These are phyloP conservation scores for Clytia hemisphaerica DNA, from an alignment of 30 jellyfish, hydroid and myxozoan genomes.

Conservation along the genomic window DNA sequence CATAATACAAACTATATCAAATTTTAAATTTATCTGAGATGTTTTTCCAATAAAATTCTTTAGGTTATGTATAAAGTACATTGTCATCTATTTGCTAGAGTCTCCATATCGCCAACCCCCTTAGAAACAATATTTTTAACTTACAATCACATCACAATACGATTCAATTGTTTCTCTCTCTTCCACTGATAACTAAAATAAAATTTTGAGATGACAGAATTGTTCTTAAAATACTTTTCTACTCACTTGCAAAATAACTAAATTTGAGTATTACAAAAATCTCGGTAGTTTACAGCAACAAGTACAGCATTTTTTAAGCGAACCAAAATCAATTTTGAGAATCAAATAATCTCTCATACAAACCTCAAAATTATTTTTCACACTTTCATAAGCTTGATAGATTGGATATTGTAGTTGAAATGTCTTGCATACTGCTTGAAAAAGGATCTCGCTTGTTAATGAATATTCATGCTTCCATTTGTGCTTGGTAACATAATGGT, in stretches of 20 bases:
- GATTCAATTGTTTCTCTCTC: slow-evolving; percentile 49
- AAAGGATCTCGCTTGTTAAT: slow-evolving; percentile 46
- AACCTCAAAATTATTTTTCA: slow-evolving; percentile 27
- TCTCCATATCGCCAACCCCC: neutral
- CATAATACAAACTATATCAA: no score
- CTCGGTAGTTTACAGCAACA: neutral
- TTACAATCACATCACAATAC: slow-evolving; percentile 72
- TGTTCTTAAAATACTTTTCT: neutral
- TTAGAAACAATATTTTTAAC: slow-evolving; percentile 14
- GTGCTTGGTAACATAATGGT: slow-evolving; percentile 9
- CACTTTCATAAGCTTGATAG: slow-evolving; percentile 64
- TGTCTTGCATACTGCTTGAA: slow-evolving; percentile 80
- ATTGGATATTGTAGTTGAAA: slow-evolving; percentile 77
- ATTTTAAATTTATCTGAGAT: no score
- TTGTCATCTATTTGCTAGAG: neutral
- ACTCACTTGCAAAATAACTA: neutral
- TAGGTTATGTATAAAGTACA: no score
- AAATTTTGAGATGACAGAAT: neutral
- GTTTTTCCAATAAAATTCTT: no score
- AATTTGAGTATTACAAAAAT: neutral
- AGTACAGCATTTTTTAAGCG: neutral
- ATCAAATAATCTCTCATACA: no score
- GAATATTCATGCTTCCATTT: slow-evolving; percentile 20
- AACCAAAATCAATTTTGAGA: neutral
- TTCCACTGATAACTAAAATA: slow-evolving; percentile 37